Evolutionary conservation across 2,888 invertebrate genomes (phyloP), one percentile per base, ranked within the genome.

Genomic region (Mesochorus sp.): DNA sequence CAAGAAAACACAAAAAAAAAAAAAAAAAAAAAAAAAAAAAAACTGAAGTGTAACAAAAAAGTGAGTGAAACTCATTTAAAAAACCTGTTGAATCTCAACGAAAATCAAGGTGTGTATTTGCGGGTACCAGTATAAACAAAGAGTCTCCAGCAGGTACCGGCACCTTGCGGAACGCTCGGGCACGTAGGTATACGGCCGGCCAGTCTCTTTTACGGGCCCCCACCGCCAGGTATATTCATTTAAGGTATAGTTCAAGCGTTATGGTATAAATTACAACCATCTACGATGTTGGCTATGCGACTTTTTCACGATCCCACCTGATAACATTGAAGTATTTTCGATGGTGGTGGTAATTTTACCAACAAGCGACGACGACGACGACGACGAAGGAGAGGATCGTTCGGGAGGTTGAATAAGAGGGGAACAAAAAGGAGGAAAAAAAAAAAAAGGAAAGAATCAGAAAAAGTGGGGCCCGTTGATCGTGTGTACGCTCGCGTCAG

Each of bases 61-160:
- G 21, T 19, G 17, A 24, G 4, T 53, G 21, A 21, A 17, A n/a
- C n/a, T n/a, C n/a, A n/a, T n/a, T n/a, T n/a, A n/a, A n/a, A n/a
- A n/a, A n/a, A n/a, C n/a, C n/a, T n/a, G n/a, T n/a, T n/a, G n/a
- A n/a, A n/a, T n/a, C n/a, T n/a, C n/a, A n/a, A n/a, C n/a, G n/a
- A n/a, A n/a, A n/a, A n/a, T n/a, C n/a, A n/a, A n/a, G n/a, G n/a
- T n/a, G n/a, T n/a, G n/a, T n/a, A n/a, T n/a, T n/a, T n/a, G n/a
- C n/a, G n/a, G n/a, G n/a, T n/a, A n/a, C n/a, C n/a, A n/a, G n/a
- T n/a, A 1, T 61, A 5, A 4, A 34, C 24, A 14, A 62, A 61
- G 21, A 5, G 24, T 17, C 51, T 83, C 84, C 82, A 80, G 77
- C 85, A 85, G 84, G 85, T 85, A 84, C 83, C 81, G 85, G 84